phyloP scores from a whole-genome alignment of 1,140 invertebrate species.

The Drosophila subobscura region DNA sequence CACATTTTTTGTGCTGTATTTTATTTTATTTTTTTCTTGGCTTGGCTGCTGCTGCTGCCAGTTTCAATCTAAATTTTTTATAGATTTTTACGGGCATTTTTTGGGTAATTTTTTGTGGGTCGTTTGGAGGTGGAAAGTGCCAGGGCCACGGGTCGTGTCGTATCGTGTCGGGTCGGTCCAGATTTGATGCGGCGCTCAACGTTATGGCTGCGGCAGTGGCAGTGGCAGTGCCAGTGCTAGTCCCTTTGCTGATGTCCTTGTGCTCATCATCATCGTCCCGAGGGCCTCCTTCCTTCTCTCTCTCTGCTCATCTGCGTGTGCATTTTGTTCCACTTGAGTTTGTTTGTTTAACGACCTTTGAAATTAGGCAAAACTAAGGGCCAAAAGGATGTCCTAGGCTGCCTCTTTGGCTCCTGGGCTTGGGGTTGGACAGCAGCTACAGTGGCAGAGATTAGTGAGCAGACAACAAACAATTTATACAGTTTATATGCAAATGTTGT shows the following conservation, averaged over 20 bases:
- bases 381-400: conserved; percentile 51
- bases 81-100: conserved; percentile 77
- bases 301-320: conserved; percentile 39
- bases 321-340: conserved; percentile 83
- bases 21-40: not conserved
- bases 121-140: conserved; percentile 32
- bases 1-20: conserved; percentile 32
- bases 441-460: too few species aligned
- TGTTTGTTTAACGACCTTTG: conserved; percentile 83
- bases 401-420: conserved; percentile 16
- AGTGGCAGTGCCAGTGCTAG: conserved; percentile 2
- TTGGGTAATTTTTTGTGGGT: conserved; percentile 75
- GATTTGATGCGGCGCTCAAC: not conserved
- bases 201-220: not conserved
- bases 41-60: not conserved
- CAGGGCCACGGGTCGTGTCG: not conserved
- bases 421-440: conserved; percentile 25
- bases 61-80: conserved; percentile 39
- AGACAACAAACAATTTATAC: conserved; percentile 68
- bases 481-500: conserved; percentile 74
- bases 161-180: not conserved
- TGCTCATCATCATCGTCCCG: conserved; percentile 22
- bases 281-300: conserved; percentile 42
- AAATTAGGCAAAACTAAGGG: conserved; percentile 81
- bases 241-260: conserved; percentile 5